Base-by-base conservation (phyloP, 2,797 vertebrate species). In the Pteronotus mesoamericanus region DNA sequence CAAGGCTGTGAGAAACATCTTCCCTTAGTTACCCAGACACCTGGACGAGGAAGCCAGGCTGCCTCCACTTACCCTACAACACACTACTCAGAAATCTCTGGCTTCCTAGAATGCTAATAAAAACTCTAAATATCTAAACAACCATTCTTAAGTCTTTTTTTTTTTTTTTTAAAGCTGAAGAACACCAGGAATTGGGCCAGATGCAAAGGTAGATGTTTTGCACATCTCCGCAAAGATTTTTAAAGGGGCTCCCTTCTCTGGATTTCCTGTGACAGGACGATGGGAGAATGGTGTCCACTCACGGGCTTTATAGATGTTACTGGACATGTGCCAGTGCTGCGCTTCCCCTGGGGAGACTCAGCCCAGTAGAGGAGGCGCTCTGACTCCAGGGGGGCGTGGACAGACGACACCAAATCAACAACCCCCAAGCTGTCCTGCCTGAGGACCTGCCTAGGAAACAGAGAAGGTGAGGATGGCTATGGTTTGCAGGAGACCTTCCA, bases 61-160 rank as follows among this genome's bases (percentile, higher is more conserved):
- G n/a, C n/a, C n/a, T n/a, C n/a, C n/a, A n/a, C n/a, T n/a, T n/a
- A n/a, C n/a, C n/a, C n/a, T n/a, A n/a, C n/a, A n/a, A 94, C 55
- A 53, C 7, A 91, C 86, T 93, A 39, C 84, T 87, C 86, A 91
- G 86, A 85, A 96, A 84, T 74, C 24, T 19, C 55, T 91, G 59
- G 84, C 84, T 94, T 93, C 79, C 84, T 93, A 89, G 89, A 93
- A 77, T 53, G 14, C 53, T 34, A 44, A 39, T 89, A 85, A 91
- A 93, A 96, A 53, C 46, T 71, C 68, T 15, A 24, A 82, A 69
- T 42, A 79, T 78, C 53, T 37, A 44, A 82, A 82, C 59, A 88
- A 26, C 93, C 78, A 86, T 86, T 91, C 61, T 57, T 48, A 83
- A 48, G 15, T 44, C 59, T 42, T 18, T 51, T 79, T 90, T 82